phyloP scores from a whole-genome alignment of 64 coral and sea anemone genomes.

The Trachythela sp. region DNA sequence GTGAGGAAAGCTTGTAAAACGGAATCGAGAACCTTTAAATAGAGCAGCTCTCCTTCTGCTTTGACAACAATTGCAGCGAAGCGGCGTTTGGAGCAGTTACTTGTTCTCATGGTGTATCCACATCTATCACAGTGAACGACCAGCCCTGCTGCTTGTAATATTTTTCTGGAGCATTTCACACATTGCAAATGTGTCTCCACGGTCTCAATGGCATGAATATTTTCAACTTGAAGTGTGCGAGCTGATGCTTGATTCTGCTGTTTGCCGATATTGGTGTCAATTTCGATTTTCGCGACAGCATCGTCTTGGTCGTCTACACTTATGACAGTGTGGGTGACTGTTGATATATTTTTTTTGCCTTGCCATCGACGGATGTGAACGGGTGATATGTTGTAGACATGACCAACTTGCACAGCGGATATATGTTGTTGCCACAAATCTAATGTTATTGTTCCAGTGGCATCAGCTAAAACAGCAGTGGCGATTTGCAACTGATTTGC shows the following conservation, averaged over 20 bases:
- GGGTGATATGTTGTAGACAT: slow-evolving; percentile 50
- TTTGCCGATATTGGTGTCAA: not conserved
- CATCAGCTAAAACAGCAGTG: slow-evolving; percentile 41
- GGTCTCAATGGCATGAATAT: not conserved
- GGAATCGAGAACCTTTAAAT: too few relatives aligned
- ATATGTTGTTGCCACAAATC: slow-evolving; percentile 68
- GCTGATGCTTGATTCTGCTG: not conserved
- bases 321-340: slow-evolving; percentile 53
- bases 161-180: not conserved
- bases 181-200: not conserved
- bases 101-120: too few relatives aligned
- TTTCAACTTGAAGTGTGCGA: not conserved
- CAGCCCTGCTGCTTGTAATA: not conserved
- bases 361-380: slow-evolving; percentile 52
- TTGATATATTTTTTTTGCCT: slow-evolving; percentile 58
- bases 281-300: not conserved
- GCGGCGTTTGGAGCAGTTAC: not conserved
- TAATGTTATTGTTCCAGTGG: slow-evolving; percentile 38
- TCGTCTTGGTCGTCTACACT: slow-evolving; percentile 20
- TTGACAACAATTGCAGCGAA: not conserved
- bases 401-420: slow-evolving; percentile 36
- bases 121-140: too few relatives aligned
- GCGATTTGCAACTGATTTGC: slow-evolving; percentile 44
- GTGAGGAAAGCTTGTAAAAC: too few relatives aligned
- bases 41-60: not conserved